A percentile compares a stretch with the other conserved stretches of the same genome.
Conservation (phyloP, 2,797 vertebrate genomes). For the Sus cebifrons region DNA sequence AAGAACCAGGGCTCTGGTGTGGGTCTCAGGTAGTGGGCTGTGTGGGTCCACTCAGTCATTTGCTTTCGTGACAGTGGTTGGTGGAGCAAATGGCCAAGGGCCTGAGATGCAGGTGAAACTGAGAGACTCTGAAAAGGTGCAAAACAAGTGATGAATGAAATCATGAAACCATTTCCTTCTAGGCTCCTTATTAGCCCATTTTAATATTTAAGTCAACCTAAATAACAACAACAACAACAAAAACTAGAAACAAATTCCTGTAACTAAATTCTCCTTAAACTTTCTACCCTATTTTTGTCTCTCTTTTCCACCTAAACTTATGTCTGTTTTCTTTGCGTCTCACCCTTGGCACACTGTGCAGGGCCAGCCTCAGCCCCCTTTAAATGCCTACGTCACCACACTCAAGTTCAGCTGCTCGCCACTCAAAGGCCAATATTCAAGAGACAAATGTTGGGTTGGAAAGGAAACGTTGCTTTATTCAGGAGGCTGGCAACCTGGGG, state of each 20-base stretch:
- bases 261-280: neutral
- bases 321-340: neutral
- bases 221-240: neutral
- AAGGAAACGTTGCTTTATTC: too few relatives aligned
- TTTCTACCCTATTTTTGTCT: neutral
- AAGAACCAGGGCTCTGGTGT: neutral
- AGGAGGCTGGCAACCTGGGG: too few relatives aligned
- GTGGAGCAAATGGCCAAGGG: neutral
- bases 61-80: neutral
- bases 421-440: too few relatives aligned
- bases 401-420: too few relatives aligned
- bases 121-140: neutral
- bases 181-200: neutral
- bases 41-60: neutral
- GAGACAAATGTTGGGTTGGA: too few relatives aligned
- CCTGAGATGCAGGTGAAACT: neutral
- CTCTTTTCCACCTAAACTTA: neutral
- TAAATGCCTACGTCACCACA: neutral
- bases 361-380: rapidly evolving
- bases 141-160: neutral
- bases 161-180: neutral
- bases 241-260: neutral
- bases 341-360: neutral
- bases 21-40: neutral
- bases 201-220: neutral